phyloP scores from a whole-genome alignment of 2,888 invertebrate species.

The Phrixothrix hirtus region DNA sequence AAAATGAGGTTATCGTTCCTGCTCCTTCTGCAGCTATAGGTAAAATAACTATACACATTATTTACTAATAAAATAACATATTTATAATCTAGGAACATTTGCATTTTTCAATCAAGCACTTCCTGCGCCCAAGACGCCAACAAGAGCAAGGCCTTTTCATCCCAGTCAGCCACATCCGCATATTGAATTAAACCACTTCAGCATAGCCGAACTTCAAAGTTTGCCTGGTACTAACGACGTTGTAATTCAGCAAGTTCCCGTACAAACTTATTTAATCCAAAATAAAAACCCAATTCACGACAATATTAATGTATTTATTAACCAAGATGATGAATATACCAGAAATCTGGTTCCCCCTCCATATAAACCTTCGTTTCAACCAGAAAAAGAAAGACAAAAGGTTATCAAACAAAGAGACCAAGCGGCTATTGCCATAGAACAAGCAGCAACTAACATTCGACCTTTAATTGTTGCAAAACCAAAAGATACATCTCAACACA shows the following conservation, averaged over 20 bases:
- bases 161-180: conserved; percentile 51
- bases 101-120: conserved; percentile 38
- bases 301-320: conserved; percentile 42
- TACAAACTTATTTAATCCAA: conserved; percentile 42
- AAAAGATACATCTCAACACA: conserved; percentile 12
- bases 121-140: conserved; percentile 23
- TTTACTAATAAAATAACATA: neutral
- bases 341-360: conserved; percentile 59
- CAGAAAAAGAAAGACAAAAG: conserved; percentile 29
- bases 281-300: conserved; percentile 39
- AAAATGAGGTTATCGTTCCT: conserved; percentile 51
- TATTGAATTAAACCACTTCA: conserved; percentile 38
- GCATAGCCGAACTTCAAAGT: conserved; percentile 51
- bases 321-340: conserved; percentile 52
- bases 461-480: conserved; percentile 20
- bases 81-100: conserved; percentile 40
- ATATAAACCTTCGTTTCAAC: conserved; percentile 47
- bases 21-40: conserved; percentile 44
- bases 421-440: conserved; percentile 32
- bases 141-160: conserved; percentile 55
- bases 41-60: conserved; percentile 8
- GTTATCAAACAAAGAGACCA: conserved; percentile 34
- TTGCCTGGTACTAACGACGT: conserved; percentile 37
- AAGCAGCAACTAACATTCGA: conserved; percentile 23
- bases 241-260: conserved; percentile 49